Base-by-base conservation (phyloP, 2,888 invertebrate species). In the Blomia tropicalis region DNA sequence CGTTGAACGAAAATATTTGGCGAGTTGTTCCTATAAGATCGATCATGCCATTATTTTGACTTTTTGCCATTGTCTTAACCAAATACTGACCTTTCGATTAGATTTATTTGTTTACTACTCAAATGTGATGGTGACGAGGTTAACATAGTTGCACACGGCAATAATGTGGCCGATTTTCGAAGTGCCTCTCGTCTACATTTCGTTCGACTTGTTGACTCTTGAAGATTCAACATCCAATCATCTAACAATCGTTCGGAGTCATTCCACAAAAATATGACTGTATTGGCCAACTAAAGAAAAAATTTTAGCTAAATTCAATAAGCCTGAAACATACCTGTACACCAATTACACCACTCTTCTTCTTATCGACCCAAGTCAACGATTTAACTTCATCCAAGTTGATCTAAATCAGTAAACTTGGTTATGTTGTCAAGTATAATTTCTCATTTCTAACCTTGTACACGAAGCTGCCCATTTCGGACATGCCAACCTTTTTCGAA, bases 291-390 rank as follows among this genome's bases (percentile, higher is more conserved):
- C 23, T 29, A 27, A 11, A 14, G 19, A 47, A 11, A 51, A 29
- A 58, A 19, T 43, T 32, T 44, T 2, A 11, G 36, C 17, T 1
- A 54, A 27, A 3, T 11, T n/a, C 11, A 14, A 59, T 7, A 31
- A 7, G 4, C 3, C 41, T 31, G 29, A 32, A 58, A 41, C 54
- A 32, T 25, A 61, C 61, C 7, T 75, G 76, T 63, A 79, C 70
- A n/a, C 77, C 77, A 66, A 82, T 79, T 67, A 79, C 77, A 70
- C 80, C 80, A 70, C 81, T 81, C 60, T 79, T 80, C 68, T 80
- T 79, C 67, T 80, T 79, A 71, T 81, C 81, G 64, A 80, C 77
- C 81, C 81, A 82, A 72, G 81, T 80, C 53, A 82, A 79, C 69
- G 78, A 78, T 69, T 81, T 81, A 53, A 82, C 79, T 71, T 82